These are phyloP conservation scores for Potamilus streckersoni DNA, from an alignment of 1,140 invertebrate species.

Conservation along the genomic window DNA sequence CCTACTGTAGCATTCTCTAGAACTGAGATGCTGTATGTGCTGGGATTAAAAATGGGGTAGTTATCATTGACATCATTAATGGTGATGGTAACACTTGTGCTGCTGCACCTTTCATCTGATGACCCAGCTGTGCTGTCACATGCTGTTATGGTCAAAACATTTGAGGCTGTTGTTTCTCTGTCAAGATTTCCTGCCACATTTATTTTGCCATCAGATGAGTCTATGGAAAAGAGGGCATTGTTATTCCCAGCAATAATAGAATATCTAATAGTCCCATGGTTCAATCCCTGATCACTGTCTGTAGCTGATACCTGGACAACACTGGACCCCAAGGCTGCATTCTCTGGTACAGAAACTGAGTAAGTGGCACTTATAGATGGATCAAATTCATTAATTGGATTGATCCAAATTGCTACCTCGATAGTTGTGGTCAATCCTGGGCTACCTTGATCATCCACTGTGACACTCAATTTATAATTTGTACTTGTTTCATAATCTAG, in stretches of 20 bases:
- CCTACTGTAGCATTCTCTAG: slow-evolving; percentile 33
- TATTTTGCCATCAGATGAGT: slow-evolving; percentile 34
- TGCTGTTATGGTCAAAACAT: slow-evolving; percentile 31
- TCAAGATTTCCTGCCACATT: slow-evolving; percentile 24
- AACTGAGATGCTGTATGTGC: slow-evolving; percentile 34
- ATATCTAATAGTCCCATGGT: slow-evolving; percentile 37
- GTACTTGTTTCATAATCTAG: slow-evolving; percentile 36
- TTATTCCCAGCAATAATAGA: slow-evolving; percentile 35
- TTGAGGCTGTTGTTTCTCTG: slow-evolving; percentile 24
- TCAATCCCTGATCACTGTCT: slow-evolving; percentile 40
- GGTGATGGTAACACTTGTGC: slow-evolving; percentile 27
- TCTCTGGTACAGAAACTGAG: slow-evolving; percentile 10
- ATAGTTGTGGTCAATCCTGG: slow-evolving; percentile 8
- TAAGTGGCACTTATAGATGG: slow-evolving; percentile 1
- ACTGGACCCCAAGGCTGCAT: slow-evolving; percentile 5
- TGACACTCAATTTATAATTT: slow-evolving; percentile 24
- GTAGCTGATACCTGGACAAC: slow-evolving; percentile 36
- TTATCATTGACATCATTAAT: slow-evolving; percentile 49
- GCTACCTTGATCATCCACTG: slow-evolving; percentile 26
- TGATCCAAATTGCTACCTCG: slow-evolving; percentile 24
- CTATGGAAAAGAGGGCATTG: slow-evolving; percentile 34
- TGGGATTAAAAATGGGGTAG: slow-evolving; percentile 41
- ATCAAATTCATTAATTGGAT: slow-evolving; percentile 36
- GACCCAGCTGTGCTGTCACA: slow-evolving; percentile 34
- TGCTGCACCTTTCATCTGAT: slow-evolving; percentile 8